Base-by-base conservation (phyloP, 2,888 invertebrate species). In the Acanthopleura granulata region DNA sequence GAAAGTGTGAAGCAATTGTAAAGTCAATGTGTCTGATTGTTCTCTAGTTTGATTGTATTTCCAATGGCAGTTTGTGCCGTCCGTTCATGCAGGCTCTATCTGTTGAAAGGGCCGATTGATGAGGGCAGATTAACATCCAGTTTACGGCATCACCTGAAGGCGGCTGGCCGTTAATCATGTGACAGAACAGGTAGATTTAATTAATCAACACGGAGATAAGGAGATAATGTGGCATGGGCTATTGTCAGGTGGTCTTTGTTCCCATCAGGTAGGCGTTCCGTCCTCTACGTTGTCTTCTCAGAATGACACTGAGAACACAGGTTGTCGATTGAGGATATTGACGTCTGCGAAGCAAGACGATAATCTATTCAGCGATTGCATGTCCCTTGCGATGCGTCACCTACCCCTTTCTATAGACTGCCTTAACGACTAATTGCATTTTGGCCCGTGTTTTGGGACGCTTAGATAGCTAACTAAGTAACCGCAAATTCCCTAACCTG, bases 171-270 rank as follows among this genome's bases (percentile, higher is more conserved):
- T 66, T 66, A 66, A 66, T 66, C 66, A 66, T 66, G 18, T 6
- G 15, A 66, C 16, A 27, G 66, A 66, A 66, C 29, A 57, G 57
- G 57, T 66, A 66, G 66, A 16, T 66, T 66, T 66, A 66, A 66
- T 66, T 66, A 66, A 66, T 66, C 66, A 66, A 66, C 66, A 66
- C 25, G 29, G 66, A 66, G 66, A 66, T 66, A 66, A 66, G 25
- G 29, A 66, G 66, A 66, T 66, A 66, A 66, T 27, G 29, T 22
- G 6, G 22, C 29, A 3, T 1, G 1, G 29, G 22, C 25, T 66
- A 66, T 66, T 66, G 66, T 66, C 25, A 27, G 22, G 66, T 66
- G 22, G 25, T 16, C 22, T 66, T 66, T 66, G 25, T 66, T 25
- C 4, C 22, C 25, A 6, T 3, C 22, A 57, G 57, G 22, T 57